Evolutionary conservation across 2,888 invertebrate genomes (phyloP).

Genomic region (Netelia inedita): DNA sequence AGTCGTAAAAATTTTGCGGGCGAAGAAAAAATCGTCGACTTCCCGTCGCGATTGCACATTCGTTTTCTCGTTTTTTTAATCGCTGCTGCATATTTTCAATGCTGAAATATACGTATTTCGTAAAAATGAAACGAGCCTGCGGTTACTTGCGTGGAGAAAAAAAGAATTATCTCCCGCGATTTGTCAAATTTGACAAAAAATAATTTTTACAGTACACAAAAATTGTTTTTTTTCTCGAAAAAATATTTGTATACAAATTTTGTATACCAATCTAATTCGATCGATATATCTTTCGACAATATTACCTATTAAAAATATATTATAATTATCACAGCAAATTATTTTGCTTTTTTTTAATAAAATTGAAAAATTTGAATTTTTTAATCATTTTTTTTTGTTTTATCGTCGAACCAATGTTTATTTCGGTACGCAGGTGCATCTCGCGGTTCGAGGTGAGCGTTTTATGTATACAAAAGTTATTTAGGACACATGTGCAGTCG

Average conservation of each 20-base stretch:
- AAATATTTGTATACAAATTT: too few species aligned
- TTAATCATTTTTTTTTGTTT: not conserved
- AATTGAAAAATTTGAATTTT: not conserved
- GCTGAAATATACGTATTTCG: constrained; percentile 1
- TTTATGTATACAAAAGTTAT: not conserved
- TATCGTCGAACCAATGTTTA: not conserved
- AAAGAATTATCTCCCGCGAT: not conserved
- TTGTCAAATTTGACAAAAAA: too few species aligned
- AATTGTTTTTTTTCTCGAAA: too few species aligned
- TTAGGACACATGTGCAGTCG: constrained; percentile 8
- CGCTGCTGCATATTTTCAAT: not conserved
- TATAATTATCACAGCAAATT: too few species aligned
- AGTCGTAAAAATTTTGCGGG: constrained; percentile 10
- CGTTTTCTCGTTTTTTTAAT: not conserved
- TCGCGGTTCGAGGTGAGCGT: too few species aligned
- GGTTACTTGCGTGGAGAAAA: not conserved
- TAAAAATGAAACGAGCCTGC: not conserved
- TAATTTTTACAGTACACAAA: too few species aligned
- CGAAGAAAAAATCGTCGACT: constrained; percentile 20
- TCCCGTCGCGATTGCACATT: constrained; percentile 13
- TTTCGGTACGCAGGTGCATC: not conserved
- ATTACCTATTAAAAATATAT: too few species aligned
- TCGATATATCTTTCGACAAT: too few species aligned
- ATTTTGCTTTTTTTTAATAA: too few species aligned
- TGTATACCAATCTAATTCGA: too few species aligned